Conservation (phyloP, 2,113 vertebrate species). For the Thamnaconus septentrionalis region DNA sequence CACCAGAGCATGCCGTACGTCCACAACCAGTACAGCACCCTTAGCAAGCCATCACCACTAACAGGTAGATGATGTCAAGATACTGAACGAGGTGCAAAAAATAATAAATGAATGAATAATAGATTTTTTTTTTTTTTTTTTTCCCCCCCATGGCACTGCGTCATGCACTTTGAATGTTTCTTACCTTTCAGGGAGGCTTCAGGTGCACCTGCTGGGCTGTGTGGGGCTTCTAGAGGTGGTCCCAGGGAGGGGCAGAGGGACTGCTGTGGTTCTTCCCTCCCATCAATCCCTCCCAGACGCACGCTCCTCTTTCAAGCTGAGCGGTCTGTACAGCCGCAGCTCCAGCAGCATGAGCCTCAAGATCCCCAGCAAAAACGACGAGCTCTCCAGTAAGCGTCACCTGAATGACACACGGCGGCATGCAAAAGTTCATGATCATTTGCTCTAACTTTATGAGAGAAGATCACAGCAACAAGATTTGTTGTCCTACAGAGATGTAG, state of each 20-base stretch:
- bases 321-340: slow-evolving; percentile 83
- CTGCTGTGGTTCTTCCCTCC: slow-evolving; percentile 61
- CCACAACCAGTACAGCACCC: slow-evolving; percentile 85
- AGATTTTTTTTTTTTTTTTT: not conserved
- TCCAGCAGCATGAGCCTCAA: slow-evolving; percentile 83
- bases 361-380: slow-evolving; percentile 80
- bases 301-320: slow-evolving; percentile 82
- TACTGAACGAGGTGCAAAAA: too few relatives aligned
- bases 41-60: slow-evolving; percentile 87
- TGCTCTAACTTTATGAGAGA: too few relatives aligned
- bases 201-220: slow-evolving; percentile 85
- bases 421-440: too few relatives aligned
- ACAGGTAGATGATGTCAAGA: slow-evolving; percentile 73
- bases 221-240: slow-evolving; percentile 82
- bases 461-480: too few relatives aligned
- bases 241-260: slow-evolving; percentile 78
- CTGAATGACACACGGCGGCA: too few relatives aligned
- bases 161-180: not conserved
- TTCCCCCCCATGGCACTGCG: not conserved
- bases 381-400: slow-evolving; percentile 70
- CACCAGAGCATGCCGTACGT: slow-evolving; percentile 80
- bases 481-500: too few relatives aligned
- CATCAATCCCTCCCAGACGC: slow-evolving; percentile 78
- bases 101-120: too few relatives aligned
- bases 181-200: slow-evolving; percentile 80